These are phyloP conservation scores for Aeoliscus strigatus DNA, from an alignment of 2,797 vertebrate genomes.

Conservation along the genomic window DNA sequence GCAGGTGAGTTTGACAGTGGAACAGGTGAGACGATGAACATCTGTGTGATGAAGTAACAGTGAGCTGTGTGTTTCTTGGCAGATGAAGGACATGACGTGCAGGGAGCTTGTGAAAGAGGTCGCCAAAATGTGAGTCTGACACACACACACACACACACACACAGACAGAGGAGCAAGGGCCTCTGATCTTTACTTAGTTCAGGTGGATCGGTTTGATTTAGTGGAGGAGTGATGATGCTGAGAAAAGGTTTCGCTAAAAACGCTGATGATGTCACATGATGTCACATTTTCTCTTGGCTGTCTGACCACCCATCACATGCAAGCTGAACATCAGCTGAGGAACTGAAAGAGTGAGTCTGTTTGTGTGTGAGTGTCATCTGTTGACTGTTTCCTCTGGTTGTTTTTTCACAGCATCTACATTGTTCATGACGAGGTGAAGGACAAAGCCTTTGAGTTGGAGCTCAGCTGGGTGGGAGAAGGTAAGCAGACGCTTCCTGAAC, in stretches of 20 bases:
- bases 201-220: constrained; percentile 1
- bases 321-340: too few species aligned
- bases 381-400: neutral
- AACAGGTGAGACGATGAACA: neutral
- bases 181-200: too few species aligned
- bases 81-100: constrained; percentile 99
- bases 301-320: too few species aligned
- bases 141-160: too few species aligned
- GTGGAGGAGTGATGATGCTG: constrained; percentile 33
- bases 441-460: constrained; percentile 96
- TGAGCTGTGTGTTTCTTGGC: constrained; percentile 6
- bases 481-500: too few species aligned
- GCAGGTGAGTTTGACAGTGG: constrained; percentile 80
- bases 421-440: constrained; percentile 97
- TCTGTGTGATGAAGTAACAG: neutral
- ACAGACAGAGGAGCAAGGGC: too few species aligned
- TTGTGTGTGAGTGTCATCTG: neutral
- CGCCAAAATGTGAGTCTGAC: constrained; percentile 92
- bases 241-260: constrained; percentile 37
- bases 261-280: constrained; percentile 36
- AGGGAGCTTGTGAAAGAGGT: constrained; percentile 96
- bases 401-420: constrained; percentile 88
- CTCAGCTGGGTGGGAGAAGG: constrained; percentile 98
- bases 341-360: too few species aligned
- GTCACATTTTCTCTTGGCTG: too few species aligned